Percentiles rank a stretch among this genome's conserved stretches.
These are phyloP conservation scores for Tinea semifulvella DNA, from an alignment of 2,888 invertebrate genomes.

Conservation along the genomic window DNA sequence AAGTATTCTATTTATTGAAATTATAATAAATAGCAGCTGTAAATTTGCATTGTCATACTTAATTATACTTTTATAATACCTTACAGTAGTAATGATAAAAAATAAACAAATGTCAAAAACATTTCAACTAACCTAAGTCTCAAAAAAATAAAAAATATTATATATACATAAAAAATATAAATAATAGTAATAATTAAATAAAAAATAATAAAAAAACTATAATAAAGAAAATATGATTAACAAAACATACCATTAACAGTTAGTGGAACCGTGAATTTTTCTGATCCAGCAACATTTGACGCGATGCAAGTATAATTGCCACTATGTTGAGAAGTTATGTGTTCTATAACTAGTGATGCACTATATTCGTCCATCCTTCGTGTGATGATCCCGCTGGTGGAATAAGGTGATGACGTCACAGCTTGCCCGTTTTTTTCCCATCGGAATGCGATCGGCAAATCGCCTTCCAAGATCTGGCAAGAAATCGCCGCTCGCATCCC, in stretches of 20 bases:
- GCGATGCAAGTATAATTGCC: conserved; percentile 94
- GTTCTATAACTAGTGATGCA: conserved; percentile 85
- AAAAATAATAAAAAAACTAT: conserved; percentile 1
- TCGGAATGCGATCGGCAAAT: conserved; percentile 88
- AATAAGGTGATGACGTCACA: conserved; percentile 71
- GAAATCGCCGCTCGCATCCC: conserved; percentile 90
- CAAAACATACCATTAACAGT: conserved; percentile 76
- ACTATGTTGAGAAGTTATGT: conserved; percentile 84
- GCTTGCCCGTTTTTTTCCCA: conserved; percentile 91
- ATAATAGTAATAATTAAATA: conserved; percentile 2
- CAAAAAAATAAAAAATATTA: no score
- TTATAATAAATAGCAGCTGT: no score
- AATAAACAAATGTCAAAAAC: no score
- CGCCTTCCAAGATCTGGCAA: conserved; percentile 91
- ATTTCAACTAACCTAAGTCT: no score
- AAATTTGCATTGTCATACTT: no score
- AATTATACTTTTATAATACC: no score
- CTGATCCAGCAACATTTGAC: conserved; percentile 85
- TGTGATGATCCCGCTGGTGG: conserved; percentile 54
- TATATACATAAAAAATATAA: conserved; percentile 8
- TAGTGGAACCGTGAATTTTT: conserved; percentile 79
- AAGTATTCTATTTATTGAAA: no score
- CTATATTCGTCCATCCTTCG: conserved; percentile 83
- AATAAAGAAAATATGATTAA: neutral
- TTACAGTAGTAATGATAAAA: no score